Evolutionary conservation across 92 coral and sea anemone genomes (phyloP).

Genomic region (Ricordea florida): DNA sequence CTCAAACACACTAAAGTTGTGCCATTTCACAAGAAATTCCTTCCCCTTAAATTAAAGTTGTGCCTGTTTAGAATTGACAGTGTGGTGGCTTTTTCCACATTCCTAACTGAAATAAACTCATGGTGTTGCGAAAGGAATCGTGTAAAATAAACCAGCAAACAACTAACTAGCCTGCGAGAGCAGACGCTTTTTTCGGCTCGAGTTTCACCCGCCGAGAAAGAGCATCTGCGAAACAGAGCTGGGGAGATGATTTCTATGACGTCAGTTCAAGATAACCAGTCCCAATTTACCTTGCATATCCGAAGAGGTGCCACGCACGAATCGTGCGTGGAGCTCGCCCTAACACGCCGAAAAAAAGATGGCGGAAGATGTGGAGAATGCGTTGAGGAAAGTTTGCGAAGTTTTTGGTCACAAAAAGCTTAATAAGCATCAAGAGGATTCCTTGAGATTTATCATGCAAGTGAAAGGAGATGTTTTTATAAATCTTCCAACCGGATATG

Average conservation of each 20-base stretch:
- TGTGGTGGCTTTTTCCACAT: too few relatives aligned
- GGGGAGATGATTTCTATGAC: background rate
- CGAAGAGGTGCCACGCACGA: slow-evolving; percentile 2
- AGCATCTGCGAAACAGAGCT: slow-evolving; percentile 14
- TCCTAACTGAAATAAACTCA: too few relatives aligned
- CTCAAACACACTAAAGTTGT: slow-evolving; percentile 42
- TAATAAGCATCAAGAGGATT: background rate
- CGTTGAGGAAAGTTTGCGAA: slow-evolving; percentile 12
- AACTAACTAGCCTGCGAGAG: slow-evolving; percentile 9
- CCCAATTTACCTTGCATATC: slow-evolving; percentile 10
- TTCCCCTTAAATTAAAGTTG: slow-evolving; percentile 38
- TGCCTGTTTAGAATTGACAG: too few relatives aligned
- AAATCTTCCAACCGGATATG: background rate
- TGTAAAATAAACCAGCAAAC: too few relatives aligned
- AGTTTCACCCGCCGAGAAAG: background rate
- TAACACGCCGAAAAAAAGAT: background rate
- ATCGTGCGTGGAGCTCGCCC: background rate
- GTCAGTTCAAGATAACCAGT: slow-evolving; percentile 1
- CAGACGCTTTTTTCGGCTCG: background rate
- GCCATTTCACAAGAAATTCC: slow-evolving; percentile 62
- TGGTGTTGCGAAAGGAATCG: too few relatives aligned
- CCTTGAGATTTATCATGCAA: background rate
- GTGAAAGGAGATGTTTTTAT: background rate
- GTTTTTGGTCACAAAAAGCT: background rate
- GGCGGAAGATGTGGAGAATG: background rate